These are phyloP conservation scores for Antitype chi DNA, from an alignment of 2,888 invertebrate genomes.

Conservation along the genomic window DNA sequence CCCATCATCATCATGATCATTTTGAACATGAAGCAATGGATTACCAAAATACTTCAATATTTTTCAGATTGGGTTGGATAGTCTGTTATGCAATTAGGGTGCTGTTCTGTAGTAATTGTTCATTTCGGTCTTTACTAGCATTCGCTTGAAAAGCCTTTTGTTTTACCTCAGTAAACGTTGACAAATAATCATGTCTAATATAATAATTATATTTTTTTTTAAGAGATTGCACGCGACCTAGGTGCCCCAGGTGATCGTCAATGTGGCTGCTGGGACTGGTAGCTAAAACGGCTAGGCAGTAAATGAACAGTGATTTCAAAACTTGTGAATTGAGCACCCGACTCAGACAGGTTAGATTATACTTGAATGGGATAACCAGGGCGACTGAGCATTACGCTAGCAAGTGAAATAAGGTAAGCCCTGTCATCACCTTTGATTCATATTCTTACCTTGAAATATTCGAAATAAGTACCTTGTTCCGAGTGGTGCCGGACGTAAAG, in stretches of 20 bases:
- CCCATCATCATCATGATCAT: too few species aligned
- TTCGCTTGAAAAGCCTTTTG: neutral
- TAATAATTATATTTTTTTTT: neutral
- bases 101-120: too few species aligned
- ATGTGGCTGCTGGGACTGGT: neutral
- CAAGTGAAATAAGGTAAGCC: neutral
- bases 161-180: neutral
- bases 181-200: neutral
- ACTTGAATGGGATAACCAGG: neutral
- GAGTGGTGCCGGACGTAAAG: too few species aligned
- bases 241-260: neutral
- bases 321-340: neutral
- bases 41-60: too few species aligned
- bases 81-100: too few species aligned
- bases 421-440: neutral
- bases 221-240: neutral
- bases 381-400: neutral
- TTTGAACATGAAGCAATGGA: too few species aligned
- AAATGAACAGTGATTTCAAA: neutral
- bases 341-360: constrained; percentile 14
- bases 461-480: neutral
- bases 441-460: neutral
- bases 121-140: neutral
- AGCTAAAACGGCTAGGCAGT: neutral
- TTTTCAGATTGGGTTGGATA: too few species aligned